phyloP scores from a whole-genome alignment of 2,113 vertebrate genomes.

The Chamaetylas fuelleborni region DNA sequence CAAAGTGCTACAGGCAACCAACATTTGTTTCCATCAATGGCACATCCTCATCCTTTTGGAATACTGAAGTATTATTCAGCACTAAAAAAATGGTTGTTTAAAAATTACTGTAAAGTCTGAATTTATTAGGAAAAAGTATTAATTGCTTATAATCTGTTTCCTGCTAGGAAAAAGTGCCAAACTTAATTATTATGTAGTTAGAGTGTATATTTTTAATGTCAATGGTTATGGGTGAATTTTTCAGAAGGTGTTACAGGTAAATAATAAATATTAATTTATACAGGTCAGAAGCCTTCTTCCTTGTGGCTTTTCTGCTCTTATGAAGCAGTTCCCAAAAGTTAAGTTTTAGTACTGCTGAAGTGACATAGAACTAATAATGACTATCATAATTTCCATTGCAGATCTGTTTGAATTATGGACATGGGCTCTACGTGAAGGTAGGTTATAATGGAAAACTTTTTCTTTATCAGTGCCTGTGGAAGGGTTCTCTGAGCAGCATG shows the following conservation, averaged over 20 bases:
- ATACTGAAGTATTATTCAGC: not conserved
- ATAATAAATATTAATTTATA: not conserved
- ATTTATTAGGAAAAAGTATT: not conserved
- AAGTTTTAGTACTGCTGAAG: not conserved
- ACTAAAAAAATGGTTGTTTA: not conserved
- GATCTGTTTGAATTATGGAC: conserved; percentile 68
- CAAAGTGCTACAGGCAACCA: not conserved
- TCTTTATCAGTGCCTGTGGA: not conserved
- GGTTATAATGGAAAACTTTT: not conserved
- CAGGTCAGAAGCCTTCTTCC: not conserved
- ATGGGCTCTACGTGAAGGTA: conserved; percentile 75
- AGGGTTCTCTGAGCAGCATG: not conserved
- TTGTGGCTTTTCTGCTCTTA: not conserved
- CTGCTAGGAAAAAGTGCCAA: not conserved
- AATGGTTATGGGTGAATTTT: not conserved
- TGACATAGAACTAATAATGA: not conserved
- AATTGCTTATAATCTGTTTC: not conserved
- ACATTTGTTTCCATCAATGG: rapidly evolving
- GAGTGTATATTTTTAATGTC: not conserved
- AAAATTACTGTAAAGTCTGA: not conserved
- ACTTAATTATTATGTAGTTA: not conserved
- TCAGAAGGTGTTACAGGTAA: not conserved
- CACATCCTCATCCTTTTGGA: not conserved
- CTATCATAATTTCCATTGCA: conserved; percentile 56
- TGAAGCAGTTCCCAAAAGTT: not conserved